phyloP scores from a whole-genome alignment of 2,113 vertebrate genomes.

The Bubo scandiacus region DNA sequence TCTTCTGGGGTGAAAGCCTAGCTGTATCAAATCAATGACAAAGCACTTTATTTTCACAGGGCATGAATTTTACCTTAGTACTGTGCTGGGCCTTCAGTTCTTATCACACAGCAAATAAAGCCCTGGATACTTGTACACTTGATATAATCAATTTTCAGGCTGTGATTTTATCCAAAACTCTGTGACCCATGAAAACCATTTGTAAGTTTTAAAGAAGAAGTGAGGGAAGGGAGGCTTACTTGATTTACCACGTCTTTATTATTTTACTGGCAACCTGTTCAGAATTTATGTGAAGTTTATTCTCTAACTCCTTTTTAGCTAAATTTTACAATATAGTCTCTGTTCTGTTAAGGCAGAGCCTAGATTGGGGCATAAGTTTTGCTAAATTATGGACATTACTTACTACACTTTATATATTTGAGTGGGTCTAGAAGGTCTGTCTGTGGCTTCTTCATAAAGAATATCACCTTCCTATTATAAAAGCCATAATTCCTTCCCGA shows the following conservation, averaged over 20 bases:
- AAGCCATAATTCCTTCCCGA: background rate
- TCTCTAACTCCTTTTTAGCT: background rate
- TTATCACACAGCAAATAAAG: background rate
- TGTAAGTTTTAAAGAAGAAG: background rate
- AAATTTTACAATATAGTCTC: background rate
- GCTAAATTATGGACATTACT: background rate
- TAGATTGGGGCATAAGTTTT: background rate
- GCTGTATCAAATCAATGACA: background rate
- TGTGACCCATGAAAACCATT: background rate
- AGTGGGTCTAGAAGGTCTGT: background rate
- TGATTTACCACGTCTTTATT: background rate
- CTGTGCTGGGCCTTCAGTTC: background rate
- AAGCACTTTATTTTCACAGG: slow-evolving; percentile 20
- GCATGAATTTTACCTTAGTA: background rate
- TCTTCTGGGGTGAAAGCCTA: background rate
- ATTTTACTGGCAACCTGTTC: background rate
- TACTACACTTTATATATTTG: background rate
- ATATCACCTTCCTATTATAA: background rate
- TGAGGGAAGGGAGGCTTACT: background rate
- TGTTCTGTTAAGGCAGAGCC: background rate
- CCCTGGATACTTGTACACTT: background rate
- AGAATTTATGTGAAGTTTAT: background rate
- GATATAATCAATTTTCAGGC: slow-evolving; percentile 15
- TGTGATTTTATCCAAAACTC: background rate
- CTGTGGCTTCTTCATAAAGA: background rate